Conservation (phyloP, 2,797 vertebrate genomes). For the Rhinichthys osculus region DNA sequence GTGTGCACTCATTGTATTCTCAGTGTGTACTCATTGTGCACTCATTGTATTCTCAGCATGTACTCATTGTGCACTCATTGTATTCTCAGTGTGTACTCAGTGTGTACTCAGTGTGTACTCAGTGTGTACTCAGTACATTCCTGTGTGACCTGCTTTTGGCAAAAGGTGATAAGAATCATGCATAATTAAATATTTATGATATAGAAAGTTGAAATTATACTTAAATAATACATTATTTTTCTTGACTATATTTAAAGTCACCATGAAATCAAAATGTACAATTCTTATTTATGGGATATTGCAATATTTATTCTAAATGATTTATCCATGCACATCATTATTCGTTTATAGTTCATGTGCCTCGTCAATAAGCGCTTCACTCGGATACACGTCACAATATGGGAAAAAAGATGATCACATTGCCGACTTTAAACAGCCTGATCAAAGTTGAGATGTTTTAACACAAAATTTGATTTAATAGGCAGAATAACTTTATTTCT, state of each 20-base stretch:
- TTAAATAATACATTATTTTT: background rate
- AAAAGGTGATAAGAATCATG: too few species aligned
- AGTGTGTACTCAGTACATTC: too few species aligned
- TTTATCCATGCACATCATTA: background rate
- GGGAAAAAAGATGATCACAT: too few species aligned
- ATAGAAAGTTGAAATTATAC: background rate
- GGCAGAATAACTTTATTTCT: background rate
- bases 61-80: too few species aligned
- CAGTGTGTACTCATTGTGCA: too few species aligned
- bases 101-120: too few species aligned
- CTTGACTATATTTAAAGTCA: background rate
- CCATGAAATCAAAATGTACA: too few species aligned
- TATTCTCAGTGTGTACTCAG: too few species aligned
- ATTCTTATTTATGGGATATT: background rate
- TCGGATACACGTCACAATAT: background rate
- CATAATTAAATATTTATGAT: background rate
- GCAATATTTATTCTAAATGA: background rate
- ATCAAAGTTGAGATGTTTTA: background rate
- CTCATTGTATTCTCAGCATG: too few species aligned
- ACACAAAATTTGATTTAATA: background rate
- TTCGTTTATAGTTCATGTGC: too few species aligned
- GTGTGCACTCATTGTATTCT: rapidly evolving
- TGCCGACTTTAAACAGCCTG: too few species aligned
- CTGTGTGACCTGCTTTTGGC: too few species aligned
- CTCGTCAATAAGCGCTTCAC: background rate